These are phyloP conservation scores for Eristalinus aeneus DNA, from an alignment of 2,888 invertebrate species.

Conservation along the genomic window DNA sequence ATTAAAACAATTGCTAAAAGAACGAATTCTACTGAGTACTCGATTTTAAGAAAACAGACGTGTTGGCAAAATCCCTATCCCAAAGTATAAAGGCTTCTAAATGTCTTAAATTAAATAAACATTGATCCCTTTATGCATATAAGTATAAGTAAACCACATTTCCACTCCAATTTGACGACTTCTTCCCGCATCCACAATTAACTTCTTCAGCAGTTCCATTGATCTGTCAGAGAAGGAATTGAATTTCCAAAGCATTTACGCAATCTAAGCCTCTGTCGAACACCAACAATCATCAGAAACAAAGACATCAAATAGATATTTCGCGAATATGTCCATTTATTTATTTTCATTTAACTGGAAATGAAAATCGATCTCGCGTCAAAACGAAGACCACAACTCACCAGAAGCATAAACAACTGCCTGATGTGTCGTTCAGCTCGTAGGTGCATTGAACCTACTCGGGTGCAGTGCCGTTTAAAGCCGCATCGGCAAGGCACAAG, in stretches of 20 bases:
- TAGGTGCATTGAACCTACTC: constrained; percentile 40
- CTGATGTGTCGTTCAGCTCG: neutral
- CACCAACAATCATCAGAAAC: neutral
- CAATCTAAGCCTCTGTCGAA: neutral
- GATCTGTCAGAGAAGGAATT: no score
- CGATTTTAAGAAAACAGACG: no score
- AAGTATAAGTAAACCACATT: no score
- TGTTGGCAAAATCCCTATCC: no score
- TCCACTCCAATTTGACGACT: no score
- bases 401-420: constrained; percentile 11
- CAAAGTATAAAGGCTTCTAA: no score
- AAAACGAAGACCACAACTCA: constrained; percentile 2
- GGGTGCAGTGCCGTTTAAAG: neutral
- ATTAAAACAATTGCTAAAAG: no score
- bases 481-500: constrained; percentile 21
- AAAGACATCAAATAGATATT: neutral
- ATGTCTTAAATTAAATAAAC: no score
- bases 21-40: no score
- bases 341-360: constrained; percentile 6
- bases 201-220: no score
- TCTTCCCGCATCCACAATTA: no score
- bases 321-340: constrained; percentile 10
- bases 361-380: constrained; percentile 20
- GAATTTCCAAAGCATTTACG: neutral
- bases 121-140: no score